Evolutionary conservation across 2,888 invertebrate genomes (phyloP).

Genomic region (Drymonia ruficornis): DNA sequence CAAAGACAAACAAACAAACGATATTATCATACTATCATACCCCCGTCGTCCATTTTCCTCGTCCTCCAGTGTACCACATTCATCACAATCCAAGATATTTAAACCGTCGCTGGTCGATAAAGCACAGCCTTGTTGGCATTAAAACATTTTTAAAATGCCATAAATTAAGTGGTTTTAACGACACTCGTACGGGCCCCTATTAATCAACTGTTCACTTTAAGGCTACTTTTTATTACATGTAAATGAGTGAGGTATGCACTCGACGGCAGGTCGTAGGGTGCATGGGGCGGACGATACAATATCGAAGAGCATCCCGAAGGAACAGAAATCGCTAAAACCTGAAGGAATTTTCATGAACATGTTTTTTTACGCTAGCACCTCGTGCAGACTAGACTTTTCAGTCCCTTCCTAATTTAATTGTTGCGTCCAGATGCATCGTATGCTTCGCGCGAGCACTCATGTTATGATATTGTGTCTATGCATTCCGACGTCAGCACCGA

Average conservation of each 20-base stretch:
- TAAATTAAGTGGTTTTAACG: constrained; percentile 78
- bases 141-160: constrained; percentile 80
- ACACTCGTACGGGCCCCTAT: constrained; percentile 66
- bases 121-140: constrained; percentile 55
- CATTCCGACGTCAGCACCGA: no score
- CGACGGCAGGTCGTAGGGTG: constrained; percentile 15
- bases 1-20: no score
- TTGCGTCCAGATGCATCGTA: no score
- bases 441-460: no score
- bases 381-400: no score
- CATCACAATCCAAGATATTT: constrained; percentile 38
- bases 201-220: constrained; percentile 74
- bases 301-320: not conserved
- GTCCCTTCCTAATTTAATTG: no score
- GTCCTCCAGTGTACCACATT: constrained; percentile 36
- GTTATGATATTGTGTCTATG: no score
- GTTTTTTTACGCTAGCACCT: no score
- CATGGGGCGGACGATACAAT: constrained; percentile 13
- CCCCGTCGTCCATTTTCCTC: not conserved
- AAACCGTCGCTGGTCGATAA: constrained; percentile 29
- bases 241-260: constrained; percentile 66
- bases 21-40: no score
- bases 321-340: no score
- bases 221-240: constrained; percentile 79
- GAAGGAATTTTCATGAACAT: no score